Conservation (phyloP, 2,888 invertebrate species). For the Eutolmus rufibarbis region DNA sequence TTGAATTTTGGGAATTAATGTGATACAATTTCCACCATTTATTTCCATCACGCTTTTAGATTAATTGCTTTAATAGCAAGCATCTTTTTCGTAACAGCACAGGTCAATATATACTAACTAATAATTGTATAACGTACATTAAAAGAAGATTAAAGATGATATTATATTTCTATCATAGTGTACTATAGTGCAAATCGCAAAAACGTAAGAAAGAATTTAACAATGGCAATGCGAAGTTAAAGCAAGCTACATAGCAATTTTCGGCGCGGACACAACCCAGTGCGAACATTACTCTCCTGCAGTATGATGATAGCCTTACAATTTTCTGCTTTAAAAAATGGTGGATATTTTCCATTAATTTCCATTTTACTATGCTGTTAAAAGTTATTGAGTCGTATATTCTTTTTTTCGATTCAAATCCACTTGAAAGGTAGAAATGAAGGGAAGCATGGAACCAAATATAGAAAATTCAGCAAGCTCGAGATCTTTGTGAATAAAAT, state of each 20-base stretch:
- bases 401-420: too few relatives aligned
- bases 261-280: too few relatives aligned
- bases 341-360: background rate
- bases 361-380: too few relatives aligned
- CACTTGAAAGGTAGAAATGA: too few relatives aligned
- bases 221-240: background rate
- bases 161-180: background rate
- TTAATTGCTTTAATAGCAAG: too few relatives aligned
- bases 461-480: too few relatives aligned
- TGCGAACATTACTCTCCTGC: too few relatives aligned
- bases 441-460: too few relatives aligned
- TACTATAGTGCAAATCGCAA: too few relatives aligned
- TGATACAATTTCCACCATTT: background rate
- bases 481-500: too few relatives aligned
- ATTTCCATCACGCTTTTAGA: background rate
- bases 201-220: background rate
- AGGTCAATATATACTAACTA: background rate
- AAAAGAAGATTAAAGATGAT: background rate
- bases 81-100: background rate
- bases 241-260: background rate
- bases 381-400: too few relatives aligned
- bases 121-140: background rate
- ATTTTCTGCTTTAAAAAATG: background rate
- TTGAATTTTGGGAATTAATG: background rate
- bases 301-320: background rate